Evolutionary conservation across 2,888 invertebrate species (phyloP), one percentile per base, ranked within the genome.

Genomic region (Agrotis ipsilon): DNA sequence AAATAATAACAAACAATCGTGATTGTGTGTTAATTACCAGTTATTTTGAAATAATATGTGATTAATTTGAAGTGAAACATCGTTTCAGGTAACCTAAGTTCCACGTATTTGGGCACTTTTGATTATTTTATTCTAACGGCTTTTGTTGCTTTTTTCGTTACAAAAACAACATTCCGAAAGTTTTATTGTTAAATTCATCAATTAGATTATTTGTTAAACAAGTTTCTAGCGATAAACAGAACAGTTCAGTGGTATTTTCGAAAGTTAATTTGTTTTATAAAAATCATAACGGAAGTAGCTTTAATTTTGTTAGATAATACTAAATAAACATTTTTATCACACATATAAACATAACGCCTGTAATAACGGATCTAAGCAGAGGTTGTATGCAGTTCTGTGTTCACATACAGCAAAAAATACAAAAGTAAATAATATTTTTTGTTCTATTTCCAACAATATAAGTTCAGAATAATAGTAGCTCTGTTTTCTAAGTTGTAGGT

Each of bases 21-120:
- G n/a, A 46, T 45, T 63, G 21, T 39, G 43, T 54, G 24, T 45
- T 58, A 21, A 48, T 21, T 39, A 43, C 7, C 13, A 45, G 16
- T 24, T 59, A 48, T 74, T 60, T 46, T 14, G 21, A 21, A 68
- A 27, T 19, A 74, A 70, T 27, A 78, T 71, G 75, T 77, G 75
- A 77, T 71, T 71, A 43, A 19, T 24, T 54, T 52, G 19, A 21
- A 32, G 49, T 19, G 6, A 54, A 60, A 27, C 21, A 45, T 32
- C 61, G 49, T 43, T 2, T 43, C 21, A 75, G 75, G 75, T 75
- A 75, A 75, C 75, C 71, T 77, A 46, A 9, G 14, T 69, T 64
- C 39, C 60, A 72, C 74, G 74, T 71, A 75, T 64, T 77, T 75
- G 60, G 27, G n/a, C 49, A 43, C 9, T n/a, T 27, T n/a, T 4